Evolutionary conservation across 2,113 vertebrate species (phyloP).

Genomic region (Rhynchomys soricoides): DNA sequence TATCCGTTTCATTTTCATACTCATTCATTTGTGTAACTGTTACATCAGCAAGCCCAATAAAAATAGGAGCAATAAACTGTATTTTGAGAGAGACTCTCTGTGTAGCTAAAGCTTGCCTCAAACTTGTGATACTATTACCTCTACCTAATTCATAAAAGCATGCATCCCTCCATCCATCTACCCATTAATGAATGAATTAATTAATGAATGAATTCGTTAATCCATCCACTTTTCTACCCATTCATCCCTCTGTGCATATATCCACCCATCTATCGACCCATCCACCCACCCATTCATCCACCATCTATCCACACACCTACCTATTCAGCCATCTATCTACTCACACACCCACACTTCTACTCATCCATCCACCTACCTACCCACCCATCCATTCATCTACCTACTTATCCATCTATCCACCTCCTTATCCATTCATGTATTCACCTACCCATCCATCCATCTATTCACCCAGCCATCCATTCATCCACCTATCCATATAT

Average conservation of each 20-base stretch:
- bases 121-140: background rate
- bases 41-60: background rate
- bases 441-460: fast-evolving
- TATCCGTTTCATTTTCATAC: background rate
- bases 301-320: background rate
- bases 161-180: background rate
- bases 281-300: background rate
- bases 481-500: background rate
- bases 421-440: background rate
- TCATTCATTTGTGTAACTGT: background rate
- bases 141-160: background rate
- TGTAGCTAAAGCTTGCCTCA: background rate
- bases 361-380: fast-evolving
- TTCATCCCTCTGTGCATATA: background rate
- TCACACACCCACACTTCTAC: no score
- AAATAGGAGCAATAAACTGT: background rate
- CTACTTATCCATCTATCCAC: no score
- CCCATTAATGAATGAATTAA: no score
- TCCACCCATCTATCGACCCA: background rate
- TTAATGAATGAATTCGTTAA: no score
- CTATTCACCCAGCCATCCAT: fast-evolving
- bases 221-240: no score
- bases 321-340: background rate
- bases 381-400: background rate
- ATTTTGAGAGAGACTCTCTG: background rate